phyloP scores from a whole-genome alignment of 92 coral and sea anemone species.

The Epizoanthus illoricatus region DNA sequence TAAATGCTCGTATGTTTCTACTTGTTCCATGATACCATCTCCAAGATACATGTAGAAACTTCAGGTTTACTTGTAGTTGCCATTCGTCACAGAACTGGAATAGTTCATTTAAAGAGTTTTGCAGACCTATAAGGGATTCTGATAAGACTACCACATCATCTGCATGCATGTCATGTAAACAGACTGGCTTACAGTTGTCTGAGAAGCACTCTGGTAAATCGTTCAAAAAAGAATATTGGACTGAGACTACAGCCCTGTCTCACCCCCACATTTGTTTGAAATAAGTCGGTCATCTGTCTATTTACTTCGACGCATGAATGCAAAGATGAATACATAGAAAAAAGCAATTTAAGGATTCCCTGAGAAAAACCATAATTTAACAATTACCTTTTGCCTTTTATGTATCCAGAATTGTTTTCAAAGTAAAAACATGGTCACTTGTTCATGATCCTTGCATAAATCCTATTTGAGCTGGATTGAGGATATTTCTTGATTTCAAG shows the following conservation, averaged over 20 bases:
- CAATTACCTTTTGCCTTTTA: slow-evolving; percentile 25
- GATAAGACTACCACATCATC: not conserved
- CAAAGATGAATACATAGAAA: too few relatives aligned
- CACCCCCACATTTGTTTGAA: not conserved
- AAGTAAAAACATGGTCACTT: slow-evolving; percentile 48
- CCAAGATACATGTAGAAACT: not conserved
- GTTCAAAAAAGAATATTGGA: not conserved
- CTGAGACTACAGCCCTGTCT: slow-evolving; percentile 16
- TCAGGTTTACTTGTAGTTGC: not conserved
- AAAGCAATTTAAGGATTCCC: too few relatives aligned
- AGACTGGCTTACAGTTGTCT: not conserved
- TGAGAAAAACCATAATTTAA: too few relatives aligned
- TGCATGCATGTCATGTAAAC: not conserved
- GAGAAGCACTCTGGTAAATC: slow-evolving; percentile 7
- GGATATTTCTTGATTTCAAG: slow-evolving; percentile 8
- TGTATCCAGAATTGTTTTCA: slow-evolving; percentile 39
- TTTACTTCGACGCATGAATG: too few relatives aligned
- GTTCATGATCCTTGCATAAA: not conserved
- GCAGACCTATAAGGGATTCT: slow-evolving; percentile 1
- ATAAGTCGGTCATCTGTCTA: not conserved
- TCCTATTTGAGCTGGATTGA: slow-evolving; percentile 16
- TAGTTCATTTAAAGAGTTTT: not conserved
- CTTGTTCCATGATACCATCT: not conserved
- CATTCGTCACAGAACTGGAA: not conserved
- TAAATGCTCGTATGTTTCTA: not conserved